These are phyloP conservation scores for Lucifuga dentata DNA, from an alignment of 2,113 vertebrate genomes.

Conservation along the genomic window DNA sequence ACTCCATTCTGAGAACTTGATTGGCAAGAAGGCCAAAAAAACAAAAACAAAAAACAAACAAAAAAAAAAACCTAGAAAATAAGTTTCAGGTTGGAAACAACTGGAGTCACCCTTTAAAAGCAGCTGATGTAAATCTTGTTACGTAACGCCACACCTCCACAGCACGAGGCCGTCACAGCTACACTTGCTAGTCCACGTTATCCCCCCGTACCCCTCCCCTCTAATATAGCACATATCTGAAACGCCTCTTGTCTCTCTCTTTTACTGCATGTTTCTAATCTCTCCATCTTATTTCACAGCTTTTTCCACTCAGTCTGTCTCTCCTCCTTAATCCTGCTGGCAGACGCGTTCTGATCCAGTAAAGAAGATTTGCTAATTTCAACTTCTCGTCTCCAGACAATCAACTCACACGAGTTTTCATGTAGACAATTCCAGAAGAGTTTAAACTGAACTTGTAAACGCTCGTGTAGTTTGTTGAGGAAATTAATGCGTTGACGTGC, in stretches of 20 bases:
- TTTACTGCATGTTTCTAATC: conserved; percentile 25
- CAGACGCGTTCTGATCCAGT: conserved; percentile 84
- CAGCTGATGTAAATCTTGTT: not conserved
- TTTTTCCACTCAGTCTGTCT: conserved; percentile 10
- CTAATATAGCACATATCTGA: conserved; percentile 65
- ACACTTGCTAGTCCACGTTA: not conserved
- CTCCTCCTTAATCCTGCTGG: conserved; percentile 81
- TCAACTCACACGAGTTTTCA: conserved; percentile 83
- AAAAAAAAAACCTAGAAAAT: not conserved
- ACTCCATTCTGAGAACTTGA: conserved; percentile 6
- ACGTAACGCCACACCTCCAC: conserved; percentile 41
- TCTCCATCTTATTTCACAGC: conserved; percentile 29
- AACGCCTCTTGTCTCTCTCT: conserved; percentile 32
- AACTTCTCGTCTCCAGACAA: conserved; percentile 85
- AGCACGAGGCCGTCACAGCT: conserved; percentile 66
- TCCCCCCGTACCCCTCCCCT: not conserved
- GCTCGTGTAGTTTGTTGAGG: conserved; percentile 3
- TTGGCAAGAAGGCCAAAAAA: not conserved
- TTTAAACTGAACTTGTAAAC: conserved; percentile 33
- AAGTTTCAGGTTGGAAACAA: not conserved
- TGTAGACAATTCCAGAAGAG: conserved; percentile 58
- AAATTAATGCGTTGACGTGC: conserved; percentile 19
- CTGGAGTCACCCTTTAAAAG: not conserved
- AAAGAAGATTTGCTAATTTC: conserved; percentile 88
- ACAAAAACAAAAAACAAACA: not conserved